Evolutionary conservation across 2,888 invertebrate species (phyloP).

Genomic region (Lucinisca nassula): DNA sequence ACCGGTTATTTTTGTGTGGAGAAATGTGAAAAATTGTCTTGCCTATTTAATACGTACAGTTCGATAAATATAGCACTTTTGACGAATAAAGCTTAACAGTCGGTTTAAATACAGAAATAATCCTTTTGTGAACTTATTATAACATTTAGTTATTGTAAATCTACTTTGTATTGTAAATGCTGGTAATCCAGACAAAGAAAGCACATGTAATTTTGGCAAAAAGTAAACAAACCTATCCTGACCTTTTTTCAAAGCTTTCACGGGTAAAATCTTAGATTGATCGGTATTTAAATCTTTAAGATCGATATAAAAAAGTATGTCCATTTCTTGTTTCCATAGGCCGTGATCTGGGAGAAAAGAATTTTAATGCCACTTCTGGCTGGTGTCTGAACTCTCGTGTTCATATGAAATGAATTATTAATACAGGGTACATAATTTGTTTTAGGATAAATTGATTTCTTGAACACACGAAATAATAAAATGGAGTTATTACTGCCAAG

Average conservation of each 20-base stretch:
- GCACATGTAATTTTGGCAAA: background rate
- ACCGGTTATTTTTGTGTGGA: too few relatives aligned
- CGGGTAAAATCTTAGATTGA: background rate
- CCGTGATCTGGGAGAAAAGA: background rate
- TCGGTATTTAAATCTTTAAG: background rate
- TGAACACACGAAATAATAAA: background rate
- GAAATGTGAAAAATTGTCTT: too few relatives aligned
- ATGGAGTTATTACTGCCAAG: background rate
- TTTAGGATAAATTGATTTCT: background rate
- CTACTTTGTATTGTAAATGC: background rate
- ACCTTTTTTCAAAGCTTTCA: conserved; percentile 12
- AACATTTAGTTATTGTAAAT: background rate
- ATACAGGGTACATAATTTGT: background rate
- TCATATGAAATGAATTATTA: conserved; percentile 6
- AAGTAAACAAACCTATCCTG: conserved; percentile 7
- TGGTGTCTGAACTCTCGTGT: background rate
- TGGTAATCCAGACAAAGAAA: background rate
- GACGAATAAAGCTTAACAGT: background rate
- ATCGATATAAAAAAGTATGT: background rate
- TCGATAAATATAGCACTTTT: background rate
- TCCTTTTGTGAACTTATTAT: background rate
- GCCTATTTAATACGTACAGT: too few relatives aligned
- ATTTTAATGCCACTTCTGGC: background rate
- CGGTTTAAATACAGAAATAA: background rate
- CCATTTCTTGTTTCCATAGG: conserved; percentile 1